Conservation (phyloP, 2,797 vertebrate species). For the Melanotaenia trifasciata region DNA sequence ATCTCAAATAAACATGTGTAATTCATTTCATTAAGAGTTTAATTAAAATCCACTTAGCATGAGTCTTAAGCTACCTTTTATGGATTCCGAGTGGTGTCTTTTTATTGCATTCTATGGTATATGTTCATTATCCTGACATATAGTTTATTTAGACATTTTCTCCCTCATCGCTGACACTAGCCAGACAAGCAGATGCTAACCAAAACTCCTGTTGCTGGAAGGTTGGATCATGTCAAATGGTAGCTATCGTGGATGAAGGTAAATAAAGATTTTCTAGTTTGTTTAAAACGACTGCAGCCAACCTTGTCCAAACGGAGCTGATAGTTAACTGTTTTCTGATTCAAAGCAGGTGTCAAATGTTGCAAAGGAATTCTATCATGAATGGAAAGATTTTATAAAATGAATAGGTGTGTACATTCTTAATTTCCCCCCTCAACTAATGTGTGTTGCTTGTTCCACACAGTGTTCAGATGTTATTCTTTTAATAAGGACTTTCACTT, state of each 20-base stretch:
- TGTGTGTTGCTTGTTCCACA: not conserved
- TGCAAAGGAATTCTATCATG: not conserved
- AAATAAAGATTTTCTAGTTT: slow-evolving; percentile 1
- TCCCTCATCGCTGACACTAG: slow-evolving; percentile 9
- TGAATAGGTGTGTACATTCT: not conserved
- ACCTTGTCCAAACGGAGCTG: not conserved
- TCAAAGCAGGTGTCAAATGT: slow-evolving; percentile 1
- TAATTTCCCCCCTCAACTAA: not conserved
- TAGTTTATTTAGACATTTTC: not conserved
- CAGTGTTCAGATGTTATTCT: slow-evolving; percentile 9
- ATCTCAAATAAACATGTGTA: slow-evolving; percentile 17
- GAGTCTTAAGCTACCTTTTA: slow-evolving; percentile 14
- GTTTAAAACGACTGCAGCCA: slow-evolving; percentile 10
- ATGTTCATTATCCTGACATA: not conserved
- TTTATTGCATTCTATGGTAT: slow-evolving; percentile 10
- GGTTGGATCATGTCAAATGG: slow-evolving; percentile 5
- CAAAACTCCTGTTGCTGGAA: slow-evolving; percentile 1
- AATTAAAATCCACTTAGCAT: slow-evolving; percentile 18
- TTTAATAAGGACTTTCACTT: slow-evolving; percentile 18
- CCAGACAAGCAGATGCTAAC: not conserved
- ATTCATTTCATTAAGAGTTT: slow-evolving; percentile 3
- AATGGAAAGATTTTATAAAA: not conserved
- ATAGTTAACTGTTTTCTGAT: slow-evolving; percentile 6
- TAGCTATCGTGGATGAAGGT: slow-evolving; percentile 7
- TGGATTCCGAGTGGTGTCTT: not conserved